Evolutionary conservation across 2,888 invertebrate genomes (phyloP).

Genomic region (Papilio elwesi): DNA sequence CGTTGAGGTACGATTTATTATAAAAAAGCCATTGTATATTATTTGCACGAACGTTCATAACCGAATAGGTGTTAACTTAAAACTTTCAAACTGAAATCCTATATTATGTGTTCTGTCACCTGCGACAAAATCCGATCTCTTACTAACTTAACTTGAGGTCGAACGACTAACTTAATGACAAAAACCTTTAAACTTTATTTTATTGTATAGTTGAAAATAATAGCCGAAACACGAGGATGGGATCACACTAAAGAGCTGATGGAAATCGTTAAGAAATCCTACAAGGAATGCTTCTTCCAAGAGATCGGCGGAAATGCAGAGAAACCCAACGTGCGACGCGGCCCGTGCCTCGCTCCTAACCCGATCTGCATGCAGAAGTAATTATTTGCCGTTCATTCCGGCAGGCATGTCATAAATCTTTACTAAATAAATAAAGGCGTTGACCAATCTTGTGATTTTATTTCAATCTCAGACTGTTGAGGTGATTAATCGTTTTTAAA

Average conservation of each 20-base stretch:
- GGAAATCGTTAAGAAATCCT: constrained; percentile 81
- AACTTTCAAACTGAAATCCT: no score
- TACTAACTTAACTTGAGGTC: no score
- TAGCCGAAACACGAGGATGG: constrained; percentile 94
- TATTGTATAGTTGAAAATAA: constrained; percentile 88
- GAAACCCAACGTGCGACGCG: constrained; percentile 60
- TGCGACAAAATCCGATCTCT: no score
- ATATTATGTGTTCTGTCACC: no score
- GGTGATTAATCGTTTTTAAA: no score
- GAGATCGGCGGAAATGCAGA: constrained; percentile 58
- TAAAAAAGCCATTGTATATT: no score
- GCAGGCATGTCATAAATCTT: not conserved
- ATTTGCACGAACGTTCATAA: no score
- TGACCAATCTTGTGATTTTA: no score
- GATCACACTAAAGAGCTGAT: constrained; percentile 86
- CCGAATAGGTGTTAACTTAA: no score
- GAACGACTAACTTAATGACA: no score
- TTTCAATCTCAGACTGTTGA: no score
- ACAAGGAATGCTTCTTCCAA: constrained; percentile 84
- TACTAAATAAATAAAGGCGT: no score
- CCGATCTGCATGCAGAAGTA: constrained; percentile 78
- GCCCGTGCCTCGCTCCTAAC: constrained; percentile 75
- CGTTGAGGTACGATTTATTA: constrained; percentile 59
- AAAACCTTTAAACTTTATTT: not conserved
- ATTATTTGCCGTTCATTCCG: not conserved